phyloP scores from a whole-genome alignment of 2,888 invertebrate species.

The Phortica magna region DNA sequence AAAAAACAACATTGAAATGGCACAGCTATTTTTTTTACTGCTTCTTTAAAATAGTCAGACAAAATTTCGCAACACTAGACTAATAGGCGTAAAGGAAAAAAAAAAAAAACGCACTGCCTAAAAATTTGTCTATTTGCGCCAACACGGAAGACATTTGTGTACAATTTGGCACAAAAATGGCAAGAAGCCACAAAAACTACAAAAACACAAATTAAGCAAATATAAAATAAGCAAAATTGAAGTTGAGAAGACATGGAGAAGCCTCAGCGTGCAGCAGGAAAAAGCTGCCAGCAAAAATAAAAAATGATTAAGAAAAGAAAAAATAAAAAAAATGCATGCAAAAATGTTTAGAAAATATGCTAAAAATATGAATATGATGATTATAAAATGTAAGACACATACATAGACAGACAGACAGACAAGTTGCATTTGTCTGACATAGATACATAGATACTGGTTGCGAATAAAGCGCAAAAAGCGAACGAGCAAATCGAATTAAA shows the following conservation, averaged over 20 bases:
- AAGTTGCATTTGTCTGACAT: constrained; percentile 14
- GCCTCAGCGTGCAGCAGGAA: too few species aligned
- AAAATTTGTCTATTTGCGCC: background rate
- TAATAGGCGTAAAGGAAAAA: too few species aligned
- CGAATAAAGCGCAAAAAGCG: background rate
- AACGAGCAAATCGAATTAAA: background rate
- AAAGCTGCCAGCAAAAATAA: background rate
- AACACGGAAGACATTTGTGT: constrained; percentile 28
- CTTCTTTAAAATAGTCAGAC: too few species aligned
- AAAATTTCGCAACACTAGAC: background rate
- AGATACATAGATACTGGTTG: background rate
- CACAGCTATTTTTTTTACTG: too few species aligned
- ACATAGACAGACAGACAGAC: background rate
- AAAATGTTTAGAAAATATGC: background rate
- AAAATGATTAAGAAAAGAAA: background rate
- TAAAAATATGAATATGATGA: constrained; percentile 11
- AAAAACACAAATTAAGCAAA: background rate
- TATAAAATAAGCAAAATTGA: background rate
- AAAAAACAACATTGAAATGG: too few species aligned
- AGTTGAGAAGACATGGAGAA: background rate
- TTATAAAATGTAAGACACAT: background rate
- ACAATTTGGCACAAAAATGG: background rate
- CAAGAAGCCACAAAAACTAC: background rate
- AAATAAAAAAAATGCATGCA: background rate
- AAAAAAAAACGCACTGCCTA: background rate